Conservation (phyloP, 1,140 invertebrate genomes). For the Drosophila rufa region DNA sequence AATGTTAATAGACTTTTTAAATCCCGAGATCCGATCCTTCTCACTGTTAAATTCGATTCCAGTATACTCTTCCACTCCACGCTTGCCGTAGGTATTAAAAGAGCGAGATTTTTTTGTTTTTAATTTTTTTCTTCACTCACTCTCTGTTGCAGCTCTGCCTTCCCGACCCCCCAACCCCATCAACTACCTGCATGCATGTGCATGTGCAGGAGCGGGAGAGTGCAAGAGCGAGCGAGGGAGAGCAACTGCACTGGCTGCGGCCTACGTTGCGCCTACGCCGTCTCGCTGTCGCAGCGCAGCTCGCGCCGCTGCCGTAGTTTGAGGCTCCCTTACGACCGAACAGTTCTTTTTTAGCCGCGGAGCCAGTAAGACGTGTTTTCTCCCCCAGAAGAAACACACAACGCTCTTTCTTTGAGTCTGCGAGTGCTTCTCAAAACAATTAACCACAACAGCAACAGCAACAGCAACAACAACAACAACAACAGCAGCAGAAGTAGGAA, state of each 20-base stretch:
- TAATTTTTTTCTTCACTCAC: slow-evolving; percentile 32
- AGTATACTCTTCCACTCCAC: neutral
- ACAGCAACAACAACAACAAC: slow-evolving; percentile 17
- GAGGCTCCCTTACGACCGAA: slow-evolving; percentile 47
- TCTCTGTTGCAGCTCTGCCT: slow-evolving; percentile 22
- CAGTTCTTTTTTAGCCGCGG: slow-evolving; percentile 81
- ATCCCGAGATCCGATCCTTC: no score
- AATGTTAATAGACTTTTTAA: no score
- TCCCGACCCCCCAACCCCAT: slow-evolving; percentile 17
- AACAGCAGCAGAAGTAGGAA: slow-evolving; percentile 23
- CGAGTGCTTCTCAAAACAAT: slow-evolving; percentile 69
- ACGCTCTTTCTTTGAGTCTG: slow-evolving; percentile 64
- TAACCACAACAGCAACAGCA: slow-evolving; percentile 27
- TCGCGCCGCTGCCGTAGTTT: slow-evolving; percentile 44
- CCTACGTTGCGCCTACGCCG: slow-evolving; percentile 50
- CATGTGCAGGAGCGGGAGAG: slow-evolving; percentile 40
- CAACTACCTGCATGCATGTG: slow-evolving; percentile 65
- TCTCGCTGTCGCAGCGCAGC: slow-evolving; percentile 16
- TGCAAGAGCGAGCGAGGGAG: slow-evolving; percentile 26
- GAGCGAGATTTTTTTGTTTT: slow-evolving; percentile 40
- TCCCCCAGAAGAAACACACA: slow-evolving; percentile 48
- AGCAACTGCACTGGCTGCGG: slow-evolving; percentile 50
- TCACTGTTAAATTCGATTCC: no score
- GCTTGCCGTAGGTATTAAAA: slow-evolving; percentile 1
- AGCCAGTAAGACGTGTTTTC: slow-evolving; percentile 85